Conservation (phyloP, 2,888 invertebrate genomes). For the Pseudococcus longispinus region DNA sequence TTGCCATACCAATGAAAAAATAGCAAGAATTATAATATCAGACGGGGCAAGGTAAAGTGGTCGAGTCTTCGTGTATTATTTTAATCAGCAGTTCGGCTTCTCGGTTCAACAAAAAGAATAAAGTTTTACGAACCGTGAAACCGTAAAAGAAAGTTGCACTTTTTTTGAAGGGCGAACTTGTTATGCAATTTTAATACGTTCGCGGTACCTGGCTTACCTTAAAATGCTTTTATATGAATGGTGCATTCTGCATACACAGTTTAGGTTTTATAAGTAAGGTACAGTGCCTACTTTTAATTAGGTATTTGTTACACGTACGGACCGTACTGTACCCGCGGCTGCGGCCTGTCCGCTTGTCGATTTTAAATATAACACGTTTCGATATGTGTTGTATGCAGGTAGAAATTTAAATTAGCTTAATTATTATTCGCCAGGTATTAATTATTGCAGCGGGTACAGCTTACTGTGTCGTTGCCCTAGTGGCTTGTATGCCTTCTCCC, state of each 20-base stretch:
- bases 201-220: not conserved
- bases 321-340: not conserved
- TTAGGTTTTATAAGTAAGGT: not conserved
- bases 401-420: constrained; percentile 12
- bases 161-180: not conserved
- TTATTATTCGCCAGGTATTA: not conserved
- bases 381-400: not conserved
- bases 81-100: not conserved
- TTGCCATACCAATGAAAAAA: not conserved
- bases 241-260: not conserved
- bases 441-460: not conserved
- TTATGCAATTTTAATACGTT: not conserved
- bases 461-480: not conserved
- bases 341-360: not conserved
- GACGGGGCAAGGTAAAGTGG: not conserved
- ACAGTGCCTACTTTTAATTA: not conserved
- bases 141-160: constrained; percentile 19
- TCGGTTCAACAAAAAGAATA: not conserved
- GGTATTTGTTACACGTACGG: not conserved
- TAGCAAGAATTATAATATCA: not conserved
- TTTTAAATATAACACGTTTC: constrained; percentile 18
- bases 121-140: constrained; percentile 5
- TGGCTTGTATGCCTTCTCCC: not conserved
- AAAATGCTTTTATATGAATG: not conserved
- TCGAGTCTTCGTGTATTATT: not conserved